Evolutionary conservation across 2,797 vertebrate species (phyloP).

Genomic region (Sebastolobus altivelis): DNA sequence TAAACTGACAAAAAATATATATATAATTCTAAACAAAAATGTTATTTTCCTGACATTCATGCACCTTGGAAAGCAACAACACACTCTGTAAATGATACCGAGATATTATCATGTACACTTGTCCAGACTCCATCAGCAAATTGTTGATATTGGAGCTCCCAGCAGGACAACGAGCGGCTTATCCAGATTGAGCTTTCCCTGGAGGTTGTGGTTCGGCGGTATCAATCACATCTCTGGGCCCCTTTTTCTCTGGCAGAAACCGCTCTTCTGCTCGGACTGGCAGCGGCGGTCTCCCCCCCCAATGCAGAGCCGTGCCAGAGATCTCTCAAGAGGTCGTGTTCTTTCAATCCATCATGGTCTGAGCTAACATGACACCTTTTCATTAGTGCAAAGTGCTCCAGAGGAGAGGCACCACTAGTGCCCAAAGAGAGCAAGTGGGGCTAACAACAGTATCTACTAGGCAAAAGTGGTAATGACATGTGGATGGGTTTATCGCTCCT

Average conservation of each 20-base stretch:
- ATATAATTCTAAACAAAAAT: background rate
- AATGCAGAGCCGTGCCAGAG: conserved; percentile 53
- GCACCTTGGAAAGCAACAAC: background rate
- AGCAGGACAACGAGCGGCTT: conserved; percentile 47
- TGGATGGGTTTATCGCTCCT: conserved; percentile 24
- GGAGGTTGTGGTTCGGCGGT: conserved; percentile 63
- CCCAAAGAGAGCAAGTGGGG: conserved; percentile 19
- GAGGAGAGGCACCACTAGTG: conserved; percentile 17
- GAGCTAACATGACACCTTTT: conserved; percentile 68
- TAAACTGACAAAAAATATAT: background rate
- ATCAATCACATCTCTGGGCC: conserved; percentile 75
- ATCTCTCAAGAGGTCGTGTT: conserved; percentile 61
- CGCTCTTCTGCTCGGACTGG: conserved; percentile 23
- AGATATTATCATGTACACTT: conserved; percentile 35
- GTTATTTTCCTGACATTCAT: background rate
- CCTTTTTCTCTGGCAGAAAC: conserved; percentile 58
- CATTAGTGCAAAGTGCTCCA: conserved; percentile 80
- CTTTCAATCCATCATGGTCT: conserved; percentile 74
- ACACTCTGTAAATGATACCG: conserved; percentile 12
- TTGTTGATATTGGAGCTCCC: conserved; percentile 51
- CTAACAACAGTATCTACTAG: conserved; percentile 28
- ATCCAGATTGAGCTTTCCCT: conserved; percentile 60
- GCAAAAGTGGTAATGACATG: conserved; percentile 26
- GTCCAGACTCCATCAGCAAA: conserved; percentile 62
- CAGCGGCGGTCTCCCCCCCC: conserved; percentile 25